These are phyloP conservation scores for Florisuga fusca DNA, from an alignment of 2,797 vertebrate genomes.

Conservation along the genomic window DNA sequence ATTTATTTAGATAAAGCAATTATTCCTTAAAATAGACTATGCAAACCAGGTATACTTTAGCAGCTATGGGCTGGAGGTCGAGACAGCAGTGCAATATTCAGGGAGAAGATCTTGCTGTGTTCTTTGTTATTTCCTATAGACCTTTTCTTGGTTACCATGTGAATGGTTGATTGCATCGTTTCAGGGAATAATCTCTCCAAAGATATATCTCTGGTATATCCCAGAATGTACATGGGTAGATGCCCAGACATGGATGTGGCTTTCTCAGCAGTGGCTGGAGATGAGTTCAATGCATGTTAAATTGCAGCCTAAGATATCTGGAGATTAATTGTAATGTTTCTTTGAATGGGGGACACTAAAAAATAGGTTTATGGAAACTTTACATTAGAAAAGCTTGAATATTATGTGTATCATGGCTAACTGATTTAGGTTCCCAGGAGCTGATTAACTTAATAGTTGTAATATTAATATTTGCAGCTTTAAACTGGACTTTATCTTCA, in stretches of 20 bases:
- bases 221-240: neutral
- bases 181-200: neutral
- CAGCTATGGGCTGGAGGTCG: neutral
- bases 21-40: neutral
- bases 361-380: neutral
- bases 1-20: neutral
- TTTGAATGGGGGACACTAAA: neutral
- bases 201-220: accelerated
- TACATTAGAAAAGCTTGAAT: neutral
- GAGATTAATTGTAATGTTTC: neutral
- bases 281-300: neutral
- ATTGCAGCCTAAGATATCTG: neutral
- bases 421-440: neutral
- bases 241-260: neutral
- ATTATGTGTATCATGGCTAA: neutral
- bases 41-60: neutral
- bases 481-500: neutral
- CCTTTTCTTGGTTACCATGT: neutral
- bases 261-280: neutral
- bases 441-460: neutral
- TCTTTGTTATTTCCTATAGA: neutral
- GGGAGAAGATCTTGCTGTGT: neutral
- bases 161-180: neutral
- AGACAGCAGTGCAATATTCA: neutral
- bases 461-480: neutral